Evolutionary conservation across 2,113 vertebrate species (phyloP).

Genomic region (Catagonus wagneri): DNA sequence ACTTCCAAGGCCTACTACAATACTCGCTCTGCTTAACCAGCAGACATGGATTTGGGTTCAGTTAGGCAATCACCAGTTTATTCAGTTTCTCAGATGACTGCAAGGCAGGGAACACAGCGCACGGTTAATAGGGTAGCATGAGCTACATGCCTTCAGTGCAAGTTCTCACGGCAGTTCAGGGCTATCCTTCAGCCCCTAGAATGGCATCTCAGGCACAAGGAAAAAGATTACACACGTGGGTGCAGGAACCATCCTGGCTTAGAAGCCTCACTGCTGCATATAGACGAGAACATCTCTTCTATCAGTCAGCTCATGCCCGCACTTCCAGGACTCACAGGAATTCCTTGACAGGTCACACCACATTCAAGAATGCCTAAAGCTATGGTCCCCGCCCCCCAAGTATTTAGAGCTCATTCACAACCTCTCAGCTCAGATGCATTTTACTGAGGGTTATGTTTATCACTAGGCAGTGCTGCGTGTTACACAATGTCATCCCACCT

Average conservation of each 20-base stretch:
- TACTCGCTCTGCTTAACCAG: background rate
- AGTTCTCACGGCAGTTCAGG: background rate
- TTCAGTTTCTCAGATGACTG: background rate
- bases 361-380: background rate
- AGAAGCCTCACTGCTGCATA: background rate
- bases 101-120: background rate
- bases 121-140: background rate
- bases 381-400: background rate
- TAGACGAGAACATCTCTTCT: background rate
- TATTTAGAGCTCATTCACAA: slow-evolving; percentile 11
- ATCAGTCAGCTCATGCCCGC: background rate
- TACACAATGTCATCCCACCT: background rate
- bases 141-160: background rate
- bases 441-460: background rate
- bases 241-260: background rate
- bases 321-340: background rate
- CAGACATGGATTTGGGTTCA: background rate
- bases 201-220: background rate
- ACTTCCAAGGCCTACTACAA: background rate
- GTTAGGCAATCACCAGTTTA: background rate
- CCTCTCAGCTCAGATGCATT: background rate
- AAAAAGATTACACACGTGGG: background rate
- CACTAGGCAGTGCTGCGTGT: background rate
- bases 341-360: background rate
- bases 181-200: background rate